phyloP scores from a whole-genome alignment of 2,888 invertebrate species.

The Anthoptus insignis region DNA sequence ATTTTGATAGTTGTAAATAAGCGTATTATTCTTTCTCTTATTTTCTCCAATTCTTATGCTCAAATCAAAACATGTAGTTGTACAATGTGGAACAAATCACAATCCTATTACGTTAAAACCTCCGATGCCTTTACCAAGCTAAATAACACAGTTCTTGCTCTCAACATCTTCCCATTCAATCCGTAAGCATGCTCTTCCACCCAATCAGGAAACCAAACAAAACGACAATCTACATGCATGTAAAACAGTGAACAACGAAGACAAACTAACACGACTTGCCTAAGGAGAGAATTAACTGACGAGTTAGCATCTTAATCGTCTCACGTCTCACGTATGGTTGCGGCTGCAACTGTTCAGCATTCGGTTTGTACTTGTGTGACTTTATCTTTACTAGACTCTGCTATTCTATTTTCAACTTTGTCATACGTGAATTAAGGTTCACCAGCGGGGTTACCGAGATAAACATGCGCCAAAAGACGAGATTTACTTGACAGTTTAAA shows the following conservation, averaged over 20 bases:
- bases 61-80: background rate
- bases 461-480: background rate
- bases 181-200: slow-evolving; percentile 4
- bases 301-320: slow-evolving; percentile 53
- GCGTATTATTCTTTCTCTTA: no score
- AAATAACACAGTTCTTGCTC: background rate
- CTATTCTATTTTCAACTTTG: slow-evolving; percentile 27
- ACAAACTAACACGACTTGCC: slow-evolving; percentile 42
- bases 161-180: background rate
- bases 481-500: background rate
- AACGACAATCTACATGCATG: slow-evolving; percentile 25
- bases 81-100: background rate
- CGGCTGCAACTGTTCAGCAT: slow-evolving; percentile 50
- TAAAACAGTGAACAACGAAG: slow-evolving; percentile 28
- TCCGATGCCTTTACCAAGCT: background rate
- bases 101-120: background rate
- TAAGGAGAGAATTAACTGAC: slow-evolving; percentile 53
- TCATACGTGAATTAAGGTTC: slow-evolving; percentile 1
- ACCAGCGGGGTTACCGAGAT: background rate
- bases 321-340: slow-evolving; percentile 52
- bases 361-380: slow-evolving; percentile 39
- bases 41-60: background rate
- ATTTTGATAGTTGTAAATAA: no score
- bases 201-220: slow-evolving; percentile 32
- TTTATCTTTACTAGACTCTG: slow-evolving; percentile 19